These are phyloP conservation scores for Limnephilus auricula DNA, from an alignment of 2,888 invertebrate genomes.

Conservation along the genomic window DNA sequence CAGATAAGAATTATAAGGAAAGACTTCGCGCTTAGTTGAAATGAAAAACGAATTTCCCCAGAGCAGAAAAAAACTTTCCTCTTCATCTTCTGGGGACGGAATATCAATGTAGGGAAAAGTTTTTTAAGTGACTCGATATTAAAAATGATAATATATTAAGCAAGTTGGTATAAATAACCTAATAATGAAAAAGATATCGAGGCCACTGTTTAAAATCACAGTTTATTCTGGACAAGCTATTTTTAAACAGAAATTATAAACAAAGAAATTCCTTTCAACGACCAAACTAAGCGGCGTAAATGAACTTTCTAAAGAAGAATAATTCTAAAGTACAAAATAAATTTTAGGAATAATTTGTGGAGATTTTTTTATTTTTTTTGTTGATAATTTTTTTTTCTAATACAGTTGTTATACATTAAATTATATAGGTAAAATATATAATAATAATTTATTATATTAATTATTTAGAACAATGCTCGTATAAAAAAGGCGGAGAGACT, in stretches of 20 bases:
- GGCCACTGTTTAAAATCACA: background rate
- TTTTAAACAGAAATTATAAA: background rate
- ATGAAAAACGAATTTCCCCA: conserved; percentile 2
- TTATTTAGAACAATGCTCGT: too few species aligned
- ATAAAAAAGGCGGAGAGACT: too few species aligned
- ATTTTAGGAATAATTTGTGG: too few species aligned
- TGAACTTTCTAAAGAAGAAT: too few species aligned
- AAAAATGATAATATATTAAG: conserved; percentile 2
- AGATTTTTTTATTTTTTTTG: too few species aligned
- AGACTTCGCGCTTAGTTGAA: background rate
- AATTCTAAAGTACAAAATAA: too few species aligned
- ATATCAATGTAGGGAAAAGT: background rate
- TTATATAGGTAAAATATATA: too few species aligned
- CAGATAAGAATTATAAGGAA: background rate
- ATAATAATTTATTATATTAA: too few species aligned
- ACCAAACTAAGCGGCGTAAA: too few species aligned
- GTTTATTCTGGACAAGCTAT: background rate
- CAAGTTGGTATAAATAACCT: background rate
- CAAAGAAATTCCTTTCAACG: too few species aligned
- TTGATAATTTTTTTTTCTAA: too few species aligned
- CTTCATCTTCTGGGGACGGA: background rate
- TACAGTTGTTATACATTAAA: too few species aligned
- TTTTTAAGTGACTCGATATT: background rate
- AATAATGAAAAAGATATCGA: background rate
- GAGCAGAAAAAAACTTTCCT: background rate